These are phyloP conservation scores for Beris morrisii DNA, from an alignment of 2,888 invertebrate genomes.

Conservation along the genomic window DNA sequence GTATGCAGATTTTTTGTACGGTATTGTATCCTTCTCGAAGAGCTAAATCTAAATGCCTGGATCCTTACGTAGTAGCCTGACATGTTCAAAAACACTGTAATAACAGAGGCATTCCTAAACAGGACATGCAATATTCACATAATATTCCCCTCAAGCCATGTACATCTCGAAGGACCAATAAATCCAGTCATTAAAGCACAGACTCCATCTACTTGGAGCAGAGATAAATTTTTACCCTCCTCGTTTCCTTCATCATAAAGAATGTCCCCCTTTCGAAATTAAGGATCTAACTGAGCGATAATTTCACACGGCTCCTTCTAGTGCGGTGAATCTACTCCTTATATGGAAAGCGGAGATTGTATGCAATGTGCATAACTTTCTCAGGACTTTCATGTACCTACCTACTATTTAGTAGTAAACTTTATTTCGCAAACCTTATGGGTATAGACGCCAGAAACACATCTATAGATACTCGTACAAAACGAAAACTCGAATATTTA, in stretches of 20 bases:
- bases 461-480: conserved; percentile 13
- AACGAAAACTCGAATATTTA: conserved; percentile 21
- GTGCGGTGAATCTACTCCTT: conserved; percentile 16
- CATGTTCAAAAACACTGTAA: no score
- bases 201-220: conserved; percentile 37
- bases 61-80: no score
- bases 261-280: conserved; percentile 15
- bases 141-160: conserved; percentile 25
- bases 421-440: conserved; percentile 4
- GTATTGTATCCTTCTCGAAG: no score
- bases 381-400: neutral
- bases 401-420: neutral
- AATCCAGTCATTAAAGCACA: conserved; percentile 55
- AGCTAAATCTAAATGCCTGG: no score
- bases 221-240: conserved; percentile 34
- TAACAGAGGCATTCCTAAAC: no score
- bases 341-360: conserved; percentile 18
- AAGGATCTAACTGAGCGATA: conserved; percentile 34
- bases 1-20: no score
- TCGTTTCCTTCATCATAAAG: conserved; percentile 3
- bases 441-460: neutral
- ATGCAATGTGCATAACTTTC: conserved; percentile 18
- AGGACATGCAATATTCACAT: conserved; percentile 32
- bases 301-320: conserved; percentile 37
- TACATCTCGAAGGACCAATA: conserved; percentile 55